Conservation (phyloP, 2,797 vertebrate genomes). For the Anabacerthia variegaticeps region DNA sequence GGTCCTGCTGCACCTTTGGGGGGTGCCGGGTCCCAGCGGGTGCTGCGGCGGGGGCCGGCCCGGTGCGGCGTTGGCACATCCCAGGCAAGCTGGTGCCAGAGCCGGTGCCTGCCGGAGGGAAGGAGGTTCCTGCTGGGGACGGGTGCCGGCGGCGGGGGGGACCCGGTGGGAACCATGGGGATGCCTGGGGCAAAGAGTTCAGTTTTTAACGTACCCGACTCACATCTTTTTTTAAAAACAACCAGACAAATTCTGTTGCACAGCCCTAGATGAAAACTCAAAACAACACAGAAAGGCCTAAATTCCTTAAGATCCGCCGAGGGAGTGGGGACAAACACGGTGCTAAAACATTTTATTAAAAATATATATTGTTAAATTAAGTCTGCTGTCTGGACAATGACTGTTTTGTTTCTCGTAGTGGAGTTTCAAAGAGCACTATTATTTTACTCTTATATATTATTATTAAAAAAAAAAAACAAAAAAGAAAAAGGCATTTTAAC, state of each 20-base stretch:
- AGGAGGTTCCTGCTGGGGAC: background rate
- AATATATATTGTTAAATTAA: slow-evolving; percentile 97
- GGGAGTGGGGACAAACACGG: slow-evolving; percentile 92
- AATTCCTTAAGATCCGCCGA: slow-evolving; percentile 82
- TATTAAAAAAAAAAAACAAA: slow-evolving; percentile 78
- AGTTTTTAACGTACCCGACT: slow-evolving; percentile 60
- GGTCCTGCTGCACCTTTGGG: background rate
- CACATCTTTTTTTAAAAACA: slow-evolving; percentile 57
- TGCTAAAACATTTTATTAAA: slow-evolving; percentile 98
- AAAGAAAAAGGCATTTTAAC: slow-evolving; percentile 91
- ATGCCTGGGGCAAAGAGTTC: slow-evolving; percentile 72
- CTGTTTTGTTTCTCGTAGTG: slow-evolving; percentile 95
- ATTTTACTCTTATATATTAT: slow-evolving; percentile 99
- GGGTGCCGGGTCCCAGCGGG: background rate
- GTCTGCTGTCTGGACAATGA: slow-evolving; percentile 94
- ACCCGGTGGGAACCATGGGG: background rate
- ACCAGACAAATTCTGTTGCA: slow-evolving; percentile 78
- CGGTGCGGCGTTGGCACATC: rapidly evolving
- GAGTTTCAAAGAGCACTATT: slow-evolving; percentile 90
- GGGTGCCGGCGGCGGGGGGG: background rate
- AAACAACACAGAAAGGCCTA: slow-evolving; percentile 62
- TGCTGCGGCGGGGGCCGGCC: background rate
- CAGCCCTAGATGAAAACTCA: slow-evolving; percentile 81
- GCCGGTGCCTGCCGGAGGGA: background rate
- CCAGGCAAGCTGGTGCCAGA: background rate